Evolutionary conservation across 2,797 vertebrate genomes (phyloP).

Genomic region (Neosilurus mollespiculum): DNA sequence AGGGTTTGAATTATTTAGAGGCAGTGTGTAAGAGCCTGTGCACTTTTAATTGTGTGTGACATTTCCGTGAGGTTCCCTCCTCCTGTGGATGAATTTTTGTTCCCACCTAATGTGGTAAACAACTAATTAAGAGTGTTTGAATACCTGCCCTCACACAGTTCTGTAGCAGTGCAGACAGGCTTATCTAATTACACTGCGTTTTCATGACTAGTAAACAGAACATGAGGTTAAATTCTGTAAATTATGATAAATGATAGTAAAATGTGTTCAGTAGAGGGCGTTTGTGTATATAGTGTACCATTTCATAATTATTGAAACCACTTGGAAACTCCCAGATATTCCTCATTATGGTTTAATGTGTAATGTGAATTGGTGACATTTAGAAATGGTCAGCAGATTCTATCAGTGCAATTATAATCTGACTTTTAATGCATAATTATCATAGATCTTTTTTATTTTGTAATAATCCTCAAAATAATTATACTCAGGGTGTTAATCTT

Average conservation of each 20-base stretch:
- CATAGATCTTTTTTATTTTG: neutral
- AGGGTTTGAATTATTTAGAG: constrained; percentile 75
- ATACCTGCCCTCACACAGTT: constrained; percentile 32
- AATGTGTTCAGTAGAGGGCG: neutral
- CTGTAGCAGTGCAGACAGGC: constrained; percentile 29
- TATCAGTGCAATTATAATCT: neutral
- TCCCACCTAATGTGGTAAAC: constrained; percentile 61
- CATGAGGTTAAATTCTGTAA: neutral
- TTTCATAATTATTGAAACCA: neutral
- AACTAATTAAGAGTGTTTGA: constrained; percentile 64
- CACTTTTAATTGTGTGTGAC: constrained; percentile 74
- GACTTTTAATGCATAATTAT: neutral
- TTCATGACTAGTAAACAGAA: neutral
- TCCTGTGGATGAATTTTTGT: constrained; percentile 51
- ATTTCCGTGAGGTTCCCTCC: constrained; percentile 70
- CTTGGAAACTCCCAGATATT: neutral
- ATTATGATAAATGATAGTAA: constrained; percentile 5
- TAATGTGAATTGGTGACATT: neutral
- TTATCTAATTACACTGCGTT: constrained; percentile 38
- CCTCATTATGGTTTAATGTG: neutral
- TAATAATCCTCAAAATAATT: neutral
- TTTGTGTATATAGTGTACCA: neutral
- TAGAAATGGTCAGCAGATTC: neutral
- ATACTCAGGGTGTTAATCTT: neutral
- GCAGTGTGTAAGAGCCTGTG: constrained; percentile 52